phyloP scores from a whole-genome alignment of 2,888 invertebrate species.

The Salpingus planirostris region DNA sequence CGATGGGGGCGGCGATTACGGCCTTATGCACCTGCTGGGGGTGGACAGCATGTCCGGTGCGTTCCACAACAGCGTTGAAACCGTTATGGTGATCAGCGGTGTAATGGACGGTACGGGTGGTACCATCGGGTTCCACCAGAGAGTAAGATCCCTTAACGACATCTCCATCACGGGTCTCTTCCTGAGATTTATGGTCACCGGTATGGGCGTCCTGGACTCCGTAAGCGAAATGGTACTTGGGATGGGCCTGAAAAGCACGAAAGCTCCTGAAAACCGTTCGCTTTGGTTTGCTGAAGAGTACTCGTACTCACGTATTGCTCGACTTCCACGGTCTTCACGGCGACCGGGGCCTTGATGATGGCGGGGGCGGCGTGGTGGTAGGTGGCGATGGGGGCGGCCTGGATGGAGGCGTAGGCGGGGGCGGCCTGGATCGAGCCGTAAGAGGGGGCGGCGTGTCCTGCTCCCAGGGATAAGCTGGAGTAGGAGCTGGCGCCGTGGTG shows the following conservation, averaged over 20 bases:
- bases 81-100: constrained; percentile 48
- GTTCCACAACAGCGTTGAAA: constrained; percentile 35
- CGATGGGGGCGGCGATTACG: constrained; percentile 3
- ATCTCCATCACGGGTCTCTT: constrained; percentile 47
- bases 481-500: constrained; percentile 5
- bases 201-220: constrained; percentile 49
- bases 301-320: constrained; percentile 6
- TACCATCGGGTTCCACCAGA: constrained; percentile 48
- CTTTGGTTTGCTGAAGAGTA: constrained; percentile 1
- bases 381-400: constrained; percentile 7
- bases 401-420: constrained; percentile 8
- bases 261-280: constrained; percentile 4
- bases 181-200: constrained; percentile 49
- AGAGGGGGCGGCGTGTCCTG: constrained; percentile 7
- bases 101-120: constrained; percentile 47
- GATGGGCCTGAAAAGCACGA: constrained; percentile 37
- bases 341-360: constrained; percentile 7
- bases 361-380: constrained; percentile 11
- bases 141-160: constrained; percentile 48
- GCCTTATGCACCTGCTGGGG: constrained; percentile 17
- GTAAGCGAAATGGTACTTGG: constrained; percentile 50
- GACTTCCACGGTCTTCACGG: constrained; percentile 8
- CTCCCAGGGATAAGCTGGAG: constrained; percentile 4
- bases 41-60: constrained; percentile 47
- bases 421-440: constrained; percentile 2